Base-by-base conservation (phyloP, 2,113 vertebrate genomes). In the Hystrix cristata region DNA sequence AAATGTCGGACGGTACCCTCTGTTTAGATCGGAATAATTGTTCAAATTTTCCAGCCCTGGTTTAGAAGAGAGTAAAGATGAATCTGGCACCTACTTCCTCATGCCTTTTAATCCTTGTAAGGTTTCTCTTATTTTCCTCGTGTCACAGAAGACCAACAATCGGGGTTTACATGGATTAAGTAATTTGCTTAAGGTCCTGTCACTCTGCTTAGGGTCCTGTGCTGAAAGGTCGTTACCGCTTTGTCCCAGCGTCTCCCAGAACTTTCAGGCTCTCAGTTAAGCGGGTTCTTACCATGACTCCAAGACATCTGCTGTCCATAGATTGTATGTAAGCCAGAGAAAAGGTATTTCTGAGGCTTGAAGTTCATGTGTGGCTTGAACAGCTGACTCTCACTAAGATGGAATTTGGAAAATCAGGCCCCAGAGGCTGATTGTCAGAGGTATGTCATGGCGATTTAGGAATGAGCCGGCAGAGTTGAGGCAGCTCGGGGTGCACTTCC, bases 1-100 rank as follows among this genome's bases (percentile, higher is more conserved):
- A 95, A 95, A 95, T 95, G 96, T 92, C 11, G 23, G 65, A 46
- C 71, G 7, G 19, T 83, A 59, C 81, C 76, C 83, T 90, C 94
- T 85, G 64, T 94, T 79, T 57, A 90, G 87, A 87, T 95, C 4
- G 0, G 80, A 97, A 88, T 95, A 53, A 94, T 90, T 92, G 76
- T 87, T 95, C 84, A 72, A 5, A 85, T 62, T 90, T 87, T 67
- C 87, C 48, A 87, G 64, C 43, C 69, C 48, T 85, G 3, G 59
- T 95, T 81, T 53, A 55, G 48, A 76, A 90, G 62, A 76, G 64
- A 64, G 21, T 80, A 55, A 82, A 90, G 96, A 90, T 60, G 34
- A 84, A 78, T 55, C 48, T 78, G 90, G 29, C 76, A 67, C 79
- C 65, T 87, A 27, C 59, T 93, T 91, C 48, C 18, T 55, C 7